Conservation (phyloP, 2,888 invertebrate genomes). For the Cerastis leucographa region DNA sequence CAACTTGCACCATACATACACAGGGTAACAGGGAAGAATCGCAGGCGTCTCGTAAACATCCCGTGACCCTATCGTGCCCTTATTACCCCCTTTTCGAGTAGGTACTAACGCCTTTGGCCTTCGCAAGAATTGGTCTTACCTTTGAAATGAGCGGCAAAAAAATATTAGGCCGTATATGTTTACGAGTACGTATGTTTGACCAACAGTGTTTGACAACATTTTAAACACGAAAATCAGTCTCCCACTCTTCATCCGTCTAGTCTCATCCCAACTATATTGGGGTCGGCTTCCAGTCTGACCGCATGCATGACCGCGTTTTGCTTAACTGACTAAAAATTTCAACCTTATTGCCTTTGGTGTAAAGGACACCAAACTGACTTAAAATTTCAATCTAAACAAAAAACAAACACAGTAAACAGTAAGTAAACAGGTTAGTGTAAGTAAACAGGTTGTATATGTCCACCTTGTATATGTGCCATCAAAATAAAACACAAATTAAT, state of each 20-base stretch:
- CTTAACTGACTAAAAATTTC: too few species aligned
- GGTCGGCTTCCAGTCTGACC: background rate
- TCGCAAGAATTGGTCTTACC: background rate
- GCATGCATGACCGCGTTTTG: too few species aligned
- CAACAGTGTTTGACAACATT: background rate
- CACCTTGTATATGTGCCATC: too few species aligned
- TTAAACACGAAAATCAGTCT: background rate
- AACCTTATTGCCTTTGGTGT: too few species aligned
- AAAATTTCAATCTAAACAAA: too few species aligned
- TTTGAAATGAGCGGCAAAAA: background rate
- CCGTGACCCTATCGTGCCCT: constrained; percentile 17
- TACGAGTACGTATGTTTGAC: background rate
- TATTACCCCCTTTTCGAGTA: constrained; percentile 20
- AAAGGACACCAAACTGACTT: too few species aligned
- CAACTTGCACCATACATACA: constrained; percentile 41
- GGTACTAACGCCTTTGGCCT: constrained; percentile 17
- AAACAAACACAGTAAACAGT: too few species aligned
- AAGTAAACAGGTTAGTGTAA: too few species aligned
- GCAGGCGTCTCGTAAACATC: constrained; percentile 21
- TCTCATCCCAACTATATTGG: background rate
- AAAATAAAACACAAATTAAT: too few species aligned
- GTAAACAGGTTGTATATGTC: too few species aligned
- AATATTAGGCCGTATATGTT: background rate
- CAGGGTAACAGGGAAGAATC: constrained; percentile 37
- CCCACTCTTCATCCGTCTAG: background rate